Base-by-base conservation (phyloP, 2,888 invertebrate genomes). In the Spisula solida region DNA sequence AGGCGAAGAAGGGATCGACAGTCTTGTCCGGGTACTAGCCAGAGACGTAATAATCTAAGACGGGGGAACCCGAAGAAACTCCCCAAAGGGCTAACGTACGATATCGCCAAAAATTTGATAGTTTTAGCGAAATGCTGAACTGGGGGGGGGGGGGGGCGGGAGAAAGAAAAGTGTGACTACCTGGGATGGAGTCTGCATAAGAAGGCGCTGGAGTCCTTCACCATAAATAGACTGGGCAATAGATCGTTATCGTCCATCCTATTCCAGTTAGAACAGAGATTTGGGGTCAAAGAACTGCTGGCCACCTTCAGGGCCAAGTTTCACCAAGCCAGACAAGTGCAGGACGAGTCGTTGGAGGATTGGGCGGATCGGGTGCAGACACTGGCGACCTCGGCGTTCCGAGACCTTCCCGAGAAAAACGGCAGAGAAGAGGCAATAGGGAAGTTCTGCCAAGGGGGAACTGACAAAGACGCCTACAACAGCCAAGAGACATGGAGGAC, bases 281-380 rank as follows among this genome's bases (percentile, higher is more conserved):
- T 82, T 34, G 85, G 86, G 1, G 81, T 66, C 0, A 56, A 55
- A 18, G 88, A 88, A 47, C 29, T 86, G 20, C 34, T 55, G 10
- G 89, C 60, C 29, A 86, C 86, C 0, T n/a, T 70, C 25, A 1
- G 75, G 20, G 81, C 66, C 29, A 84, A 84, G 20, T 84, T 88
- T 51, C 83, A 81, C 25, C 84, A 88, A 29, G 80, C 88, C 1
- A 16, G 10, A 0, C 86, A 89, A 47, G 4, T 14, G 14, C 18
- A 83, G 12, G 86, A 80, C 2, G 86, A 90, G 41, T 75, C 86
- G 5, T 25, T 86, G 1, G 86, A 86, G 25, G 87, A 90, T 41
- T 90, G 88, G 88, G 84, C 88, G 0, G 87, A 90, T 29, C 34
- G 87, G 6, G 90, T 90, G 1, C 29, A 88, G 66, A 87, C 87